Percentiles rank a stretch among this genome's conserved stretches.
Evolutionary conservation across 1,140 invertebrate species (phyloP).

Genomic region (Halyomorpha halys): DNA sequence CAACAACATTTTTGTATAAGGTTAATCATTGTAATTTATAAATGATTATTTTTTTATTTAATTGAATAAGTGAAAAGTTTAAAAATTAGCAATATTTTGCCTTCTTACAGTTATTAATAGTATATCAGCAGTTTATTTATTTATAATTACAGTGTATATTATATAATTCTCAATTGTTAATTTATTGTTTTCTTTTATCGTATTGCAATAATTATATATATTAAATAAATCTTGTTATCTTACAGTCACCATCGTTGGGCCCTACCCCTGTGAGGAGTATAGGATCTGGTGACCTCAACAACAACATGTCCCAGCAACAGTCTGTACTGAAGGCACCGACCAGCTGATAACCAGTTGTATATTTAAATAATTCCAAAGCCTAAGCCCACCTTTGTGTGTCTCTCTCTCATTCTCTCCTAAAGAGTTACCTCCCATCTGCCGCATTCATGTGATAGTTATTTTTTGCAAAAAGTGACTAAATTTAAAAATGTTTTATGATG

Average conservation of each 20-base stretch:
- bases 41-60: no score
- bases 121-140: no score
- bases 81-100: no score
- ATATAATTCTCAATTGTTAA: no score
- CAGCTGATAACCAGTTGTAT: conserved; percentile 21
- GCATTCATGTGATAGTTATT: conserved; percentile 6
- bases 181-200: no score
- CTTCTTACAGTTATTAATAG: no score
- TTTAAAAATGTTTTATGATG: neutral
- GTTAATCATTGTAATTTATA: no score
- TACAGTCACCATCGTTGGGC: conserved; percentile 20
- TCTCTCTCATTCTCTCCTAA: neutral
- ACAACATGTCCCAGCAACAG: conserved; percentile 29
- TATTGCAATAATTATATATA: neutral
- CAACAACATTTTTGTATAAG: no score
- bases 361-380: neutral
- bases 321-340: conserved; percentile 19
- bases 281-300: conserved; percentile 29
- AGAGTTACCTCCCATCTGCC: neutral
- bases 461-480: conserved; percentile 2
- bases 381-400: no score
- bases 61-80: no score
- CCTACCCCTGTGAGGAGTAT: conserved; percentile 19
- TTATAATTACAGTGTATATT: no score
- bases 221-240: conserved; percentile 10